Evolutionary conservation across 2,797 vertebrate species (phyloP).

Genomic region (Rallus crepitans): DNA sequence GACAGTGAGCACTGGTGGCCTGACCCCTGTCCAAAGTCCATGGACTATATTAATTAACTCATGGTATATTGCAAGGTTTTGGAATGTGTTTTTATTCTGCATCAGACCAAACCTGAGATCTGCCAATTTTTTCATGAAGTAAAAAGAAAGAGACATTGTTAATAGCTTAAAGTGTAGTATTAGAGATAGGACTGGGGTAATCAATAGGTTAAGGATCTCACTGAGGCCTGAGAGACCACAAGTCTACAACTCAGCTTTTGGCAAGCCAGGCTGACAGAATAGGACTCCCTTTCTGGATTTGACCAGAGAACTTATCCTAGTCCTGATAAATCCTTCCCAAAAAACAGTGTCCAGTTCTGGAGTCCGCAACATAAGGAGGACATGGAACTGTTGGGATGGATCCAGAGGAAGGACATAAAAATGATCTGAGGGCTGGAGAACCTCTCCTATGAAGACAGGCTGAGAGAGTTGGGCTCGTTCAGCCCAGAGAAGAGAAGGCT

Average conservation of each 20-base stretch:
- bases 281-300: neutral
- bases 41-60: neutral
- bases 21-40: neutral
- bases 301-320: neutral
- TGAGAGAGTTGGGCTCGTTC: too few relatives aligned
- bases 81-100: neutral
- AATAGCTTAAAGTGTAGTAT: neutral
- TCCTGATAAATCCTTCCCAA: neutral
- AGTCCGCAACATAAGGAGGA: too few relatives aligned
- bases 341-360: too few relatives aligned
- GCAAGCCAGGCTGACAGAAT: neutral
- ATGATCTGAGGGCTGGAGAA: too few relatives aligned
- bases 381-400: too few relatives aligned
- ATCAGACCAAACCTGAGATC: neutral
- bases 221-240: neutral
- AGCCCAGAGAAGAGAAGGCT: too few relatives aligned
- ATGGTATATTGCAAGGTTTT: neutral
- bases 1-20: neutral
- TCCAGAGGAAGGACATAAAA: too few relatives aligned
- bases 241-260: neutral
- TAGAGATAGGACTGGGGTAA: neutral
- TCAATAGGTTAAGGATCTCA: neutral
- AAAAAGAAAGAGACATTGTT: neutral
- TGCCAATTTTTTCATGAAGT: neutral
- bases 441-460: too few relatives aligned